Evolutionary conservation across 2,888 invertebrate genomes (phyloP), one percentile per base, ranked within the genome.

Genomic region (Conus canariensis): DNA sequence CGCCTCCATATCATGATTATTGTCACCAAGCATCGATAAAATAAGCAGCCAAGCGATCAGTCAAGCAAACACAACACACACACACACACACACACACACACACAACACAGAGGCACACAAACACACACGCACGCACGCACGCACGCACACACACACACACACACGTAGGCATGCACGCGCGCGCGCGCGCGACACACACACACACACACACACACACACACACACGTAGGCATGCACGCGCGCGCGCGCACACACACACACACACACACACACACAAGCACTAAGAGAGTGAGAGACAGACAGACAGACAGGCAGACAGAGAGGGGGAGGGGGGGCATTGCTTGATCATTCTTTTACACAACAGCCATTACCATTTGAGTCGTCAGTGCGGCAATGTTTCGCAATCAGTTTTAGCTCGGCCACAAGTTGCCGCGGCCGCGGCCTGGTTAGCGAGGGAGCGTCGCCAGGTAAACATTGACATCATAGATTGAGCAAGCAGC

Each of bases 401-500:
- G 10, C 60, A 64, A 64, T 10, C 60, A 64, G 60, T 16, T 16
- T 16, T 16, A 64, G 16, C 16, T 14, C 60, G 10, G 16, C 60
- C 10, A 74, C 9, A n/a, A 45, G 45, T 45, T 45, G 45, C 45
- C 45, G 9, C n/a, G 25, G 74, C 22, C 22, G n/a, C n/a, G 22
- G 74, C 22, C 74, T 74, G 74, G 74, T 74, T 74, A n/a, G 74
- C 74, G 74, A 74, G 45, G 45, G 74, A 74, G 74, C 74, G 74
- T 74, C 74, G n/a, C 22, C 74, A n/a, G 74, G 74, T 74, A 74
- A 74, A 74, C 74, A 74, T 74, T 74, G 74, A 74, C 74, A 25
- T 74, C 74, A n/a, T 74, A n/a, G 74, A 74, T 74, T 74, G 74
- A 74, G 74, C 74, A 74, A 74, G 74, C 74, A 74, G 45, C 74